Base-by-base conservation (phyloP, 1,140 invertebrate species). In the Tribolium madens region DNA sequence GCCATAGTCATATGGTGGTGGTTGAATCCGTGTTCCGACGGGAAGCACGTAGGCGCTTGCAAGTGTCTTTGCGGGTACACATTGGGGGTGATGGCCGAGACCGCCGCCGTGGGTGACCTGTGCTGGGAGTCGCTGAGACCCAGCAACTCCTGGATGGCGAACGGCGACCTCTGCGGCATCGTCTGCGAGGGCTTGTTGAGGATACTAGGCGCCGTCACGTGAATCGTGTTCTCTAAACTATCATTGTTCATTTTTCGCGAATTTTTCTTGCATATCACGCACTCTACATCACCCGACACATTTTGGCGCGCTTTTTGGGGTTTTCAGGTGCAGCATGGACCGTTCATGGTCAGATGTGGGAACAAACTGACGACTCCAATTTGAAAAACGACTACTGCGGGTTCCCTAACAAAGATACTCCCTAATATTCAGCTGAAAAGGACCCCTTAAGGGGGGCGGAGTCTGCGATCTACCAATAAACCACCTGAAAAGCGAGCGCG, bases 111-210 rank as follows among this genome's bases (percentile, higher is more conserved):
- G 2, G 89, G 88, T 2, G 82, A 89, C 85, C 70, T 86, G 84
- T 77, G 88, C 85, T 73, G 87, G 84, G 57, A 87, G 85, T 75
- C 88, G 75, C 92, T 92, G 36, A 97, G 86, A 0, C 95, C 95
- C 81, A 97, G 88, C 79, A 97, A 89, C 88, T 97, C 95, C 86
- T 97, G 95, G 84, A 97, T 97, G 79, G 94, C 95, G 87, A 97
- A 97, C 12, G 95, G 95, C 78, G 94, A 95, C 80, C 95, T 89
- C 86, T 96, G 94, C 78, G 94, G 94, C 89, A 93, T 91, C 72
- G 87, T 85, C 78, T 85, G 85, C 31, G 84, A 82, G 42, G 85
- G 84, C 50, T 85, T 85, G 78, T 84, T 86, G 17, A 86, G 78
- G n/a, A 86, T 85, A 52, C 84, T 84, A 12, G 85, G 85, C n/a